These are phyloP conservation scores for Heliconius hermathena DNA, from an alignment of 1,140 invertebrate species.

Conservation along the genomic window DNA sequence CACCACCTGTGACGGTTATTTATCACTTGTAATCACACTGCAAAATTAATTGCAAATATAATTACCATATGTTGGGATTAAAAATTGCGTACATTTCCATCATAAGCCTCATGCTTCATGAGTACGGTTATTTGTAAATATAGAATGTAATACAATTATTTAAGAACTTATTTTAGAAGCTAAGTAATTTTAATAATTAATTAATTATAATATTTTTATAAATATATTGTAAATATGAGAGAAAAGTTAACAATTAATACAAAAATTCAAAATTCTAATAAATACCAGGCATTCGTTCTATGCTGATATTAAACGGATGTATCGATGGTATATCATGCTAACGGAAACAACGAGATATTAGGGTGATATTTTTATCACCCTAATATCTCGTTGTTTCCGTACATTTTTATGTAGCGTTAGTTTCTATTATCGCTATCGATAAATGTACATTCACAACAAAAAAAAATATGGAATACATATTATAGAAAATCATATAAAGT, in stretches of 20 bases:
- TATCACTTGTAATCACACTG: conserved; percentile 31
- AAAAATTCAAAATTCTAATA: not conserved
- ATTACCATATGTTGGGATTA: conserved; percentile 15
- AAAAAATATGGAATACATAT: too few species aligned
- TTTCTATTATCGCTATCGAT: not conserved
- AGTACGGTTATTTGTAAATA: not conserved
- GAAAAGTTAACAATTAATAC: too few species aligned
- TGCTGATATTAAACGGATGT: not conserved
- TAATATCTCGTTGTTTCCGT: too few species aligned
- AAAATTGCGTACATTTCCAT: not conserved
- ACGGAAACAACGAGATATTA: not conserved
- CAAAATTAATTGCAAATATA: conserved; percentile 33
- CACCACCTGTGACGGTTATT: conserved; percentile 35
- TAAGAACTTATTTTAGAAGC: too few species aligned
- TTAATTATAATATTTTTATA: too few species aligned
- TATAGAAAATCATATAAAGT: too few species aligned
- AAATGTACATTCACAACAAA: not conserved
- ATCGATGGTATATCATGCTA: not conserved
- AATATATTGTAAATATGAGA: too few species aligned
- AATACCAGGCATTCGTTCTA: not conserved
- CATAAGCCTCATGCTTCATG: not conserved
- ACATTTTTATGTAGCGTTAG: not conserved
- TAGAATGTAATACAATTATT: not conserved
- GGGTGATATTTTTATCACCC: too few species aligned
- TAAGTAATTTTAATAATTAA: too few species aligned